A percentile compares a stretch with the other conserved stretches of the same genome.
These are phyloP conservation scores for Diadema setosum DNA, from an alignment of 35 echinoderm and acorn worm genomes.

Conservation along the genomic window DNA sequence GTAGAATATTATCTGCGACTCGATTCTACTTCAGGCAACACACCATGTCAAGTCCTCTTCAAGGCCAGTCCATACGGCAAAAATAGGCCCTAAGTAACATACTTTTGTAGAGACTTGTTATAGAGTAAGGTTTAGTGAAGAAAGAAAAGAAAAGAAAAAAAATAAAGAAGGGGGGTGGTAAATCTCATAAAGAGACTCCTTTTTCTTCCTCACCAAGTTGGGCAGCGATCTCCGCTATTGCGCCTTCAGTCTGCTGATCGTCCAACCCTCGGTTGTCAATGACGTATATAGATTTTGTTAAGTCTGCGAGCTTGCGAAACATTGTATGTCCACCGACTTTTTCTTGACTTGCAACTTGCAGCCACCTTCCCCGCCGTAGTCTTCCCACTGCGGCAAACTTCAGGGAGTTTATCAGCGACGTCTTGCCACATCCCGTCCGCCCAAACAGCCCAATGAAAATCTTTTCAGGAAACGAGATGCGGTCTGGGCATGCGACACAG, in stretches of 20 bases:
- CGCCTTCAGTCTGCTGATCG: neutral
- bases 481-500: neutral
- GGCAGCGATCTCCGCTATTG: neutral
- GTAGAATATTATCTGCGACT: no score
- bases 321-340: neutral
- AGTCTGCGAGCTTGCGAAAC: neutral
- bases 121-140: no score
- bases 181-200: neutral
- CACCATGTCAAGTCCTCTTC: no score
- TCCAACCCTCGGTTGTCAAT: neutral
- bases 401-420: neutral
- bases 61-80: no score
- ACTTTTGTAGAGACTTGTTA: no score
- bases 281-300: neutral
- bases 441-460: neutral
- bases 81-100: no score
- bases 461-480: neutral
- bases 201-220: neutral
- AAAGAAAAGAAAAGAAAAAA: no score
- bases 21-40: no score
- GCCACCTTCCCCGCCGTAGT: neutral
- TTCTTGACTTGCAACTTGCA: neutral
- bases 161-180: no score
- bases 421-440: neutral
- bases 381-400: neutral